Base-by-base conservation (phyloP, 2,888 invertebrate genomes). In the Chirona hameri region DNA sequence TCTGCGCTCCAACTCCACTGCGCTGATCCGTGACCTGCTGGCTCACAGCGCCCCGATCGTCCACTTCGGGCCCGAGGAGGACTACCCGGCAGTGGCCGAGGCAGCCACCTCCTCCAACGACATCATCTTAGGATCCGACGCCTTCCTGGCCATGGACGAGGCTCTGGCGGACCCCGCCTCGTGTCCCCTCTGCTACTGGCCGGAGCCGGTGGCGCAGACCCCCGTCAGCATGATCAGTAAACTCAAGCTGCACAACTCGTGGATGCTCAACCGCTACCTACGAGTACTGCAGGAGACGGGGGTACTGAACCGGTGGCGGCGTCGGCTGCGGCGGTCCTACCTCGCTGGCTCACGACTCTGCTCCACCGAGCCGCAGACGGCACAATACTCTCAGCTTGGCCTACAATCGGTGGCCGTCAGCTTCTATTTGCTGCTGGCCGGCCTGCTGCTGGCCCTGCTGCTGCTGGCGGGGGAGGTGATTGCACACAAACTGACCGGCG, bases 211-310 rank as follows among this genome's bases (percentile, higher is more conserved):
- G 18, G 31, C 31, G 10, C 14, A 27, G 5, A 27, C 72, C 1
- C 31, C 72, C 3, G 72, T 31, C 2, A 27, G 72, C 29, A 72
- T 72, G 72, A 18, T 72, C 31, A 29, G 14, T 14, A n/a, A 29
- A 2, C 14, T 2, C 0, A 0, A 18, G 31, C 21, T 72, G 18
- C 31, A 31, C 72, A 31, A 72, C 72, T 0, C 18, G 15, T 72
- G 72, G 72, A 72, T 72, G 72, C 15, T 72, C 3, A 31, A 21
- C 31, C 72, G 72, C 72, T 72, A 72, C 72, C 14, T 72, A 18
- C 72, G 72, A 27, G 72, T 72, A 5, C 72, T 72, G 31, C 72
- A 72, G 72, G 72, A 72, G 31, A 72, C 72, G 15, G 72, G 72
- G 15, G 31, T 72, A 14, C 72, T 72, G 31, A 72, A 72, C 72